Base-by-base conservation (phyloP, 2,888 invertebrate species). In the Galerucella calmariensis region DNA sequence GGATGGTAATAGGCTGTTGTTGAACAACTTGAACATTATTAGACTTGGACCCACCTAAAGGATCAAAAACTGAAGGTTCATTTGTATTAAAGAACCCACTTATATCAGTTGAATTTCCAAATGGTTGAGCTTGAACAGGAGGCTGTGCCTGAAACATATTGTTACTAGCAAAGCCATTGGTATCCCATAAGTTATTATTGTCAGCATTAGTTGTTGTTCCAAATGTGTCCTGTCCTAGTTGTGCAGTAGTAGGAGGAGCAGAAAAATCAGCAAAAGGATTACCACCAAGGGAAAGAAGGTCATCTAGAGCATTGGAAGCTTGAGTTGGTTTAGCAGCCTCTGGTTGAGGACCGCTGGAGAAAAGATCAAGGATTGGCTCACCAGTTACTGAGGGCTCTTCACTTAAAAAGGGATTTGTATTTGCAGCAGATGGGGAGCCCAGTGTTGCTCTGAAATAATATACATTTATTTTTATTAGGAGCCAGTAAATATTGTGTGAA, bases 231-330 rank as follows among this genome's bases (percentile, higher is more conserved):
- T 65, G 63, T 20, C n/a, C 63, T 20, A 65, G 20, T 3, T 75
- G 48, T 41, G 72, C 56, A 27, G 82, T 75, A 14, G 81, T 65
- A 46, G 82, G 63, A 8, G 82, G 84, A 5, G 87, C 82, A 77
- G 89, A 88, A 84, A 89, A 94, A 85, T 96, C 95, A 67, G 96
- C 95, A 86, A 98, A 98, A 16, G 97, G 97, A 89, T 97, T 97
- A 75, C 80, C 80, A 44, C 95, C 95, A 24, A 85, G 78, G 1
- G 83, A 83, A 8, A 97, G 90, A 79, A 97, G 89, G 88, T 97
- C 97, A 85, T 97, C 97, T 24, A 96, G 94, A 41, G 97, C 95
- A 75, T 80, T 83, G 78, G 85, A 83, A 16, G 83, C 79, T 75
- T 83, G 84, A 11, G 73, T 41, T 59, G 46, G 72, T 46, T 66